Evolutionary conservation across 2,113 vertebrate species (phyloP), one percentile per base, ranked within the genome.

Genomic region (Misgurnus mizolepis): DNA sequence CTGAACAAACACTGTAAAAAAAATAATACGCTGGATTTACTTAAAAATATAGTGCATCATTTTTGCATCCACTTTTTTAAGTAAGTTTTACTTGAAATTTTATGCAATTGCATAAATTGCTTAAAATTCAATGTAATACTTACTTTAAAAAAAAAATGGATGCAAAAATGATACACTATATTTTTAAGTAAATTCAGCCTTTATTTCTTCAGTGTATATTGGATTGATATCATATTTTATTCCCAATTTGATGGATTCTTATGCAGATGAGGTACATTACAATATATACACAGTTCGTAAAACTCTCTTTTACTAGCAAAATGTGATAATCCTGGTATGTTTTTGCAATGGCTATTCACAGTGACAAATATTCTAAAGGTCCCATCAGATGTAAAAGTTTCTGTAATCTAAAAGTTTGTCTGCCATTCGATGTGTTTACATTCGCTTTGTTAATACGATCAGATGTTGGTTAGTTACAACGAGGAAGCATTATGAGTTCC

Each of bases 341-440:
- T 17, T 56, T n/a, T 58, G n/a, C 55, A 58, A 58, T 58, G 55
- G 55, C 17, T 18, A 18, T 58, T 53, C 12, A 53, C 12, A 45
- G 22, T n/a, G 49, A 55, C 22, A 55, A 27, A 41, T 18, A 58
- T 10, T 18, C 9, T 15, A 14, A 17, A 15, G 1, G 11, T 8
- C 1, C 12, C 15, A 15, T 53, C 14, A 53, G 14, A 18, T 5
- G 27, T 34, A 34, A 34, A 34, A 34, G 27, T 34, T 34, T 43
- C 58, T 58, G 34, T 72, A 41, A 27, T n/a, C 27, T 3, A 15
- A 6, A 72, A 58, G 15, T 70, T 7, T 62, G 7, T 75, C 40
- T 47, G 18, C 43, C 18, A 39, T 75, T 62, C 39, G 22, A 73
- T 45, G 17, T 49, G 72, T 75, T 75, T 75, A 75, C 58, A 64